phyloP scores from a whole-genome alignment of 2,888 invertebrate species.

The Thera britannica region DNA sequence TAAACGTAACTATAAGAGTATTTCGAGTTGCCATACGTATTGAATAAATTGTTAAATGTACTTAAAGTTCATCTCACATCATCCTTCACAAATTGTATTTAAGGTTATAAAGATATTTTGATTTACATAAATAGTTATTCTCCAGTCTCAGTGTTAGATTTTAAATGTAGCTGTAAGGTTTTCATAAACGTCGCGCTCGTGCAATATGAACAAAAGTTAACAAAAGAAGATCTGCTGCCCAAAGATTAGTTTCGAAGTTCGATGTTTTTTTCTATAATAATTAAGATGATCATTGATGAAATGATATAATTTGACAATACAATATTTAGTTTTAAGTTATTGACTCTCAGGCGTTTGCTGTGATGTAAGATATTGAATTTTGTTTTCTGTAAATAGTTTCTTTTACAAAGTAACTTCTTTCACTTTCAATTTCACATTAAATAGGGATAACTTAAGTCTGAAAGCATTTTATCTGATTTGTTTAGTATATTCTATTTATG shows the following conservation, averaged over 20 bases:
- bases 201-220: constrained; percentile 62
- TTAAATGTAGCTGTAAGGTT: constrained; percentile 43
- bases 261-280: constrained; percentile 49
- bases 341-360: constrained; percentile 81
- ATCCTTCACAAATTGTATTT: constrained; percentile 41
- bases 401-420: constrained; percentile 38
- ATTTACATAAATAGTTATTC: constrained; percentile 34
- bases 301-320: constrained; percentile 65
- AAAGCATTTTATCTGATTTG: constrained; percentile 8
- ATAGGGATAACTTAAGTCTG: constrained; percentile 37
- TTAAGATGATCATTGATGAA: constrained; percentile 49
- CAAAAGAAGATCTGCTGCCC: constrained; percentile 79
- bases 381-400: constrained; percentile 56
- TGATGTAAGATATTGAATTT: constrained; percentile 75
- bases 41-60: constrained; percentile 69
- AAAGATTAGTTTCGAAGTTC: constrained; percentile 73
- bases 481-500: constrained; percentile 5
- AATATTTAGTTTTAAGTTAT: constrained; percentile 62
- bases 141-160: constrained; percentile 67
- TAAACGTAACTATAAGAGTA: constrained; percentile 58
- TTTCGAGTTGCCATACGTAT: constrained; percentile 78
- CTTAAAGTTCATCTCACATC: constrained; percentile 64
- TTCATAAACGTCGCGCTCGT: constrained; percentile 60
- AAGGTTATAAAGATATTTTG: constrained; percentile 33
- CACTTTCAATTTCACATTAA: constrained; percentile 25